Percentiles rank a stretch among this genome's conserved stretches.
Evolutionary conservation across 2,113 vertebrate species (phyloP).

Genomic region (Pungitius pungitius): DNA sequence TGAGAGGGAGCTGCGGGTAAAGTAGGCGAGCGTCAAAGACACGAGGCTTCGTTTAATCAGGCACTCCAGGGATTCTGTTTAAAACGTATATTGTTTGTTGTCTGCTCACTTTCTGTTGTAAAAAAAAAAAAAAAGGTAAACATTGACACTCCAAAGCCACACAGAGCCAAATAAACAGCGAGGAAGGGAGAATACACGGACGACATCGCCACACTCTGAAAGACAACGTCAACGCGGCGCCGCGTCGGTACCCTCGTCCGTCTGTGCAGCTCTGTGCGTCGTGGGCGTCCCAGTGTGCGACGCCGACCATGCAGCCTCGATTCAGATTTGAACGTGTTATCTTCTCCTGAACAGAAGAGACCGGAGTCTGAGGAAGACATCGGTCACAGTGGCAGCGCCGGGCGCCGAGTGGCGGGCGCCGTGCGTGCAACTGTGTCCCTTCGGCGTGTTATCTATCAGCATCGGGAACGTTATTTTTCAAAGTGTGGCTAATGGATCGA

Average conservation of each 20-base stretch:
- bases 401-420: not conserved
- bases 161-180: slow-evolving; percentile 16
- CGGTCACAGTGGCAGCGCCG: not conserved
- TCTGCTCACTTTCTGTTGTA: slow-evolving; percentile 14
- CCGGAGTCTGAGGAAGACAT: not conserved
- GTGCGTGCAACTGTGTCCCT: not conserved
- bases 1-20: slow-evolving; percentile 19
- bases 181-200: slow-evolving; percentile 18
- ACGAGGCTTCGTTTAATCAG: slow-evolving; percentile 39
- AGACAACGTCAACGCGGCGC: slow-evolving; percentile 17
- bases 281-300: too few species aligned
- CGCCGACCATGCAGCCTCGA: too few species aligned
- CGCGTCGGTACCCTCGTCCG: slow-evolving; percentile 29
- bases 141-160: slow-evolving; percentile 25
- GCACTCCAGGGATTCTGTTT: slow-evolving; percentile 28
- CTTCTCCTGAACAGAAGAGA: not conserved
- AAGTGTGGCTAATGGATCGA: not conserved
- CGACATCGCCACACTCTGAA: not conserved
- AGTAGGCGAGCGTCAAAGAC: slow-evolving; percentile 25
- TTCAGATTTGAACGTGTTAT: not conserved
- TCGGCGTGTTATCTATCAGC: not conserved
- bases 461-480: not conserved
- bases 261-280: slow-evolving; percentile 8
- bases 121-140: slow-evolving; percentile 42
- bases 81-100: slow-evolving; percentile 29